A percentile compares a stretch with the other conserved stretches of the same genome.
Conservation (phyloP, 1,140 invertebrate genomes). For the Drosophila subobscura region DNA sequence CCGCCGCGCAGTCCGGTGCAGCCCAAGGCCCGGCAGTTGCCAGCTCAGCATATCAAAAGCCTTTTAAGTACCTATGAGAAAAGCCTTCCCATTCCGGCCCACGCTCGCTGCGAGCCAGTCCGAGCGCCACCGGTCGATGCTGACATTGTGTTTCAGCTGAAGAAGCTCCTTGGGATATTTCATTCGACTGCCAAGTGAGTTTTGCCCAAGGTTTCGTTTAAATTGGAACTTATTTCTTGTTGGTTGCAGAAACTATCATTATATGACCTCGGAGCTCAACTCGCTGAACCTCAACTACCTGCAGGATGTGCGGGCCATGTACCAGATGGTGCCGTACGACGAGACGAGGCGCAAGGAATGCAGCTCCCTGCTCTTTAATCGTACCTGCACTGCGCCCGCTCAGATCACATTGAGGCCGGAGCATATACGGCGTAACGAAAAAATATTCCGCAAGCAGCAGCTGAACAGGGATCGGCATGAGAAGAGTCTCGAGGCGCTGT, state of each 20-base stretch:
- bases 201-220: not conserved
- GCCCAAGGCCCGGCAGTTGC: constrained; percentile 74
- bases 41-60: constrained; percentile 85
- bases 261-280: constrained; percentile 87
- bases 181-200: constrained; percentile 73
- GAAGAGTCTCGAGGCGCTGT: constrained; percentile 67
- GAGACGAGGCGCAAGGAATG: constrained; percentile 57
- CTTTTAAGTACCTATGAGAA: constrained; percentile 87
- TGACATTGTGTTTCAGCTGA: constrained; percentile 37
- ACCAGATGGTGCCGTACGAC: constrained; percentile 84
- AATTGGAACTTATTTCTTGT: not conserved
- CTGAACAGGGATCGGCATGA: constrained; percentile 66
- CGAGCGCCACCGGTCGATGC: constrained; percentile 33
- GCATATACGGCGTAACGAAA: constrained; percentile 60
- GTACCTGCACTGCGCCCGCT: constrained; percentile 55
- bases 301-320: constrained; percentile 88
- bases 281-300: constrained; percentile 88
- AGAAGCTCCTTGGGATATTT: constrained; percentile 47
- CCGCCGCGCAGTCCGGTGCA: constrained; percentile 47
- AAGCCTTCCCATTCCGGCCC: constrained; percentile 82
- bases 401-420: constrained; percentile 51
- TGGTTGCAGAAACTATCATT: constrained; percentile 75
- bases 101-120: constrained; percentile 28
- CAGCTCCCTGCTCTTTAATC: constrained; percentile 68
- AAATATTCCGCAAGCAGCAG: constrained; percentile 79